Evolutionary conservation across 2,113 vertebrate species (phyloP), one percentile per base, ranked within the genome.

Genomic region (Eclectus roratus): DNA sequence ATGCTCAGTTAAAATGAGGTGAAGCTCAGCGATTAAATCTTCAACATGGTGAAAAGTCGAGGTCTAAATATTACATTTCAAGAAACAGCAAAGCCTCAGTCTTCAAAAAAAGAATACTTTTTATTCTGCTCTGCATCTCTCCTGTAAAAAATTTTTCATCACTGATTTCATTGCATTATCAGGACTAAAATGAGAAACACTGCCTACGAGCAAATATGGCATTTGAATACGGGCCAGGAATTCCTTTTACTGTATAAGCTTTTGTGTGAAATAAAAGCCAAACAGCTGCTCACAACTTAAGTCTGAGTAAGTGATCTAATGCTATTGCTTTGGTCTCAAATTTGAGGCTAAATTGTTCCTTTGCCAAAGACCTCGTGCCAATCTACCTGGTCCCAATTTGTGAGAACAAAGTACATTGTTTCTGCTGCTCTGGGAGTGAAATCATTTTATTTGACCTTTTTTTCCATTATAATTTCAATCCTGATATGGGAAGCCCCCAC

Each of bases 221-320:
- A 77, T 91, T 96, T 97, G 97, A 95, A 79, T 63, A 33, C 4
- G 25, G 85, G 96, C 97, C 97, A 97, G 87, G 85, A 97, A 97
- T 97, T 97, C 93, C 95, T 96, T 93, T 96, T 97, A 83, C 87
- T 87, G 93, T 44, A 6, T 90, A 93, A 93, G 86, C 73, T 96
- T 95, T 96, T 96, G 83, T 94, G 92, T 96, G 95, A 96, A 97
- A 97, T 94, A 73, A 96, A 97, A 96, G 95, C 96, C 97, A 97
- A 93, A 97, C 97, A 97, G 97, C 97, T 97, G 97, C 94, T 97
- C 74, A 65, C 88, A 93, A 89, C 96, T 95, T 94, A 91, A 68
- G 78, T 93, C 94, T 76, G 92, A 96, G 63, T 90, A 90, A 95
- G 84, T 94, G 93, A 95, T 88, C 93, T 97, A 96, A 96, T 95